Evolutionary conservation across 53 echinoderm and acorn worm species (phyloP).

Genomic region (Antedon mediterranea): DNA sequence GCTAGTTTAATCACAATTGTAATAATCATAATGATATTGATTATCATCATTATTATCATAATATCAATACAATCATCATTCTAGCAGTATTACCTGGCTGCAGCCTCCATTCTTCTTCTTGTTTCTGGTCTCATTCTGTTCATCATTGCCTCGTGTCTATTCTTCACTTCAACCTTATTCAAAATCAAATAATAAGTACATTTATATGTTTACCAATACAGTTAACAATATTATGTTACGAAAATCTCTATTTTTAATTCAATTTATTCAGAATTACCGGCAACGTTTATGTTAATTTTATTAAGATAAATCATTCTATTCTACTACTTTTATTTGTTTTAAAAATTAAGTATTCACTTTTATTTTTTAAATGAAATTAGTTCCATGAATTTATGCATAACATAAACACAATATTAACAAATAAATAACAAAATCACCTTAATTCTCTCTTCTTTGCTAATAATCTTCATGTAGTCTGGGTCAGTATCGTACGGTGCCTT

Average conservation of each 20-base stretch:
- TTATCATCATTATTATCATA: not conserved
- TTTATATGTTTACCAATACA: too few species aligned
- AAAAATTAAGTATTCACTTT: too few species aligned
- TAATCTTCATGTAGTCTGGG: constrained; percentile 58
- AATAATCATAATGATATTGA: not conserved
- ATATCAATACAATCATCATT: not conserved
- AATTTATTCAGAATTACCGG: too few species aligned
- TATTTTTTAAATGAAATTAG: too few species aligned
- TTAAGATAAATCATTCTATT: too few species aligned
- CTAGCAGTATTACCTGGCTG: constrained; percentile 34
- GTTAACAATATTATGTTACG: too few species aligned
- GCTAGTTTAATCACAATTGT: too few species aligned
- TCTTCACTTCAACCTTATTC: constrained; percentile 58
- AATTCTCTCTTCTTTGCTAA: constrained; percentile 83
- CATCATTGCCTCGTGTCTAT: constrained; percentile 65
- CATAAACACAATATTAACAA: too few species aligned
- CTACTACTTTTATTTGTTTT: too few species aligned
- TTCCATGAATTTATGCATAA: too few species aligned
- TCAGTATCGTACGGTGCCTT: constrained; percentile 82
- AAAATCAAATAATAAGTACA: not conserved
- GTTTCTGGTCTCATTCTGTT: constrained; percentile 46
- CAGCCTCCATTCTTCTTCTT: constrained; percentile 49
- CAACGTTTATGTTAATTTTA: too few species aligned
- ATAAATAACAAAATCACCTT: constrained; percentile 28
- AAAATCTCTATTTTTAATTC: too few species aligned